These are phyloP conservation scores for Peromyscus aztecus DNA, from an alignment of 2,797 vertebrate species.

Conservation along the genomic window DNA sequence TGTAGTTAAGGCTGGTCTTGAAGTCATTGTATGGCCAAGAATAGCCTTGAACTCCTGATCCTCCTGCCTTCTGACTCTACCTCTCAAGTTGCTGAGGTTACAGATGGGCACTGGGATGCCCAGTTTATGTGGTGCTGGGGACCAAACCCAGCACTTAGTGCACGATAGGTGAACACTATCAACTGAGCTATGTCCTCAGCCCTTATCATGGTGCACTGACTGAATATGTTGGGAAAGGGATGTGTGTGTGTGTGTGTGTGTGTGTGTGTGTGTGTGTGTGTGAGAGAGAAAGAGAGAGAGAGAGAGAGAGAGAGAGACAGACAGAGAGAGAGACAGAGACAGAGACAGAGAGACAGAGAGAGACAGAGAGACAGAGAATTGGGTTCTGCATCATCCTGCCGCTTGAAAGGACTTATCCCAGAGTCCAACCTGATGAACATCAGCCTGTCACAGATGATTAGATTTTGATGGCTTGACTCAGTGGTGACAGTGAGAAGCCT, in stretches of 20 bases:
- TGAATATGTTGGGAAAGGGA: too few species aligned
- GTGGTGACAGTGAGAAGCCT: conserved; percentile 52
- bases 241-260: neutral
- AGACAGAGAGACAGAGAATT: too few species aligned
- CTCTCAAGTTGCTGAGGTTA: neutral
- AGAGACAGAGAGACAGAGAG: too few species aligned
- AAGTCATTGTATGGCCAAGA: neutral
- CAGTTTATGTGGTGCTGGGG: neutral
- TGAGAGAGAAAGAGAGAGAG: too few species aligned
- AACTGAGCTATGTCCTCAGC: neutral
- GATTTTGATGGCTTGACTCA: conserved; percentile 84
- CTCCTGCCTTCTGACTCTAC: neutral
- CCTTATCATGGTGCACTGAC: neutral
- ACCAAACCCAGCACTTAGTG: neutral
- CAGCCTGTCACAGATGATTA: conserved; percentile 83
- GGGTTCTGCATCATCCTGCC: neutral
- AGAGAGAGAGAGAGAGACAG: too few species aligned
- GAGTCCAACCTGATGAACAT: conserved; percentile 75
- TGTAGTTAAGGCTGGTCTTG: neutral
- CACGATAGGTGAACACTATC: too few species aligned
- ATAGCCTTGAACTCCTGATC: neutral
- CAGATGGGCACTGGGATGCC: neutral
- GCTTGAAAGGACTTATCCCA: conserved; percentile 69
- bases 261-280: neutral
- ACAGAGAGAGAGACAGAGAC: too few species aligned